Evolutionary conservation across 2,797 vertebrate genomes (phyloP).

Genomic region (Harpagifer antarcticus): DNA sequence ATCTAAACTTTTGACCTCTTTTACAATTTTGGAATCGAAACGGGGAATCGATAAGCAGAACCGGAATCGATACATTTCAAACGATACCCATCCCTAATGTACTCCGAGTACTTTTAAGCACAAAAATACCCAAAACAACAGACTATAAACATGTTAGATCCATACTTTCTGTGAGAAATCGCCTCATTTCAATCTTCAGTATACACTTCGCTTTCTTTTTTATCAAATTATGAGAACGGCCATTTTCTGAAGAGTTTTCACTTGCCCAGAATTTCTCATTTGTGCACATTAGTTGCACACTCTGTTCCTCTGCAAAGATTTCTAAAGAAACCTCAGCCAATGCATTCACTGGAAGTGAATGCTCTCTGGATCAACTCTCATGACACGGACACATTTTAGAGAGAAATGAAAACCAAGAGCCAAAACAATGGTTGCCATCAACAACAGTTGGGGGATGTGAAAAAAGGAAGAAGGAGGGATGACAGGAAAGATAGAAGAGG

Average conservation of each 20-base stretch:
- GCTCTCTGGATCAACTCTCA: constrained; percentile 35
- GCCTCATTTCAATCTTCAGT: constrained; percentile 6
- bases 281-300: constrained; percentile 11
- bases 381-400: constrained; percentile 22
- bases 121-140: constrained; percentile 8
- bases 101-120: background rate
- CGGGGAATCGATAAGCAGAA: too few species aligned
- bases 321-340: constrained; percentile 21
- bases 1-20: too few species aligned
- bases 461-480: constrained; percentile 6
- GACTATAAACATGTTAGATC: background rate
- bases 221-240: constrained; percentile 16
- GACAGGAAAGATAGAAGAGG: constrained; percentile 39
- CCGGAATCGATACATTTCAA: too few species aligned
- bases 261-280: constrained; percentile 21
- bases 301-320: constrained; percentile 16
- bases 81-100: too few species aligned
- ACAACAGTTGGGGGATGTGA: constrained; percentile 28
- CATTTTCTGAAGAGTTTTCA: constrained; percentile 24
- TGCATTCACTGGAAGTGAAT: constrained; percentile 29
- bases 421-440: constrained; percentile 35
- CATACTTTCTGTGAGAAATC: constrained; percentile 12
- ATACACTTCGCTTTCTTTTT: background rate
- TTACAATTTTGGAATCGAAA: too few species aligned
- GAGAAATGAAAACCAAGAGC: constrained; percentile 35